These are phyloP conservation scores for Panthera leo DNA, from an alignment of 2,113 vertebrate species.

Conservation along the genomic window DNA sequence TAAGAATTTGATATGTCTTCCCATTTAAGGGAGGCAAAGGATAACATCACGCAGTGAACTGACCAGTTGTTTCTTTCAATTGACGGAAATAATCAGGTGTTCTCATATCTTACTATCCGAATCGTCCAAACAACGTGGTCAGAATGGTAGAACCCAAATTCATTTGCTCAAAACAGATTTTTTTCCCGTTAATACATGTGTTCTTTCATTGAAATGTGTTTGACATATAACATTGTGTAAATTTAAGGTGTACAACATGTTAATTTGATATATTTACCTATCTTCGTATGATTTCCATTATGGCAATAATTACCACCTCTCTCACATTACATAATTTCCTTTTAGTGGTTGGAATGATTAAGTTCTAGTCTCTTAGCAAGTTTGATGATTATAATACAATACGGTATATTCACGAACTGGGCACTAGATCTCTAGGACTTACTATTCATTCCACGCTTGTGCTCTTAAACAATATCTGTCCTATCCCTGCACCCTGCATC, in stretches of 20 bases:
- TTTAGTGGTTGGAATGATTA: neutral
- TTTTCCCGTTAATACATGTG: neutral
- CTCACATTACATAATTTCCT: neutral
- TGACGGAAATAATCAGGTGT: constrained; percentile 58
- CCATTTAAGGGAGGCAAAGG: neutral
- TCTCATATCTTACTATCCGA: neutral
- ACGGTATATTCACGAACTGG: neutral
- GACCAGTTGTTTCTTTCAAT: constrained; percentile 53
- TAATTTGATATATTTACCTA: neutral
- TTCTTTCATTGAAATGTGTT: neutral
- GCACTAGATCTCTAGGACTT: neutral
- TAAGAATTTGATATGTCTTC: constrained; percentile 42
- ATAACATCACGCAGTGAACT: neutral
- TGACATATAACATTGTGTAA: neutral
- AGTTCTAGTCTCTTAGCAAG: neutral
- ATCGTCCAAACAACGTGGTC: neutral
- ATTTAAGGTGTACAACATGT: neutral
- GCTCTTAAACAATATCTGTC: neutral
- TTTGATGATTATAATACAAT: neutral
- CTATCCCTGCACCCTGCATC: no score
- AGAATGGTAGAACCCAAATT: neutral
- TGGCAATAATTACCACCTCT: neutral
- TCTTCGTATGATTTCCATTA: neutral
- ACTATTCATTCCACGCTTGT: neutral
- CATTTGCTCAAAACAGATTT: neutral